Evolutionary conservation across 2,888 invertebrate genomes (phyloP), one percentile per base, ranked within the genome.

Genomic region (Meiosimyza decipiens): DNA sequence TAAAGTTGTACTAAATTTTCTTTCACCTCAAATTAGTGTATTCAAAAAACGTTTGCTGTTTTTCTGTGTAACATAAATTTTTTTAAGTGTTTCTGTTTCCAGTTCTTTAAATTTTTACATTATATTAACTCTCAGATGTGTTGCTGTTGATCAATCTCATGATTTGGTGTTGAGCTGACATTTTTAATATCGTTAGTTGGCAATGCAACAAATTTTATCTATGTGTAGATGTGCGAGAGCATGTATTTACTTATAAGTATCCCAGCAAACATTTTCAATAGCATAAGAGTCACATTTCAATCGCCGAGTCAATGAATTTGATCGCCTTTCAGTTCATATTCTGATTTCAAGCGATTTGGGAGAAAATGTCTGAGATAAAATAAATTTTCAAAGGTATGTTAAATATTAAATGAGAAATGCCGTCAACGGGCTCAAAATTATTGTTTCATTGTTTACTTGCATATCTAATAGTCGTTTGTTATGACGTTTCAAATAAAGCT

Each of bases 101-200:
- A 18, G 22, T 22, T 18, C 55, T 18, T 55, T 18, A 22, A 55
- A 22, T 12, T 22, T 55, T 55, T 22, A 49, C 49, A 9, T 68
- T 18, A 12, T 12, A 49, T 57, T 57, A 57, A 40, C n/a, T 50
- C 18, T 55, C 22, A 16, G 16, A 15, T 22, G 65, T 50, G 18
- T 50, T 65, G 52, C 51, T 54, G 63, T 47, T 33, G 40, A 49
- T 50, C 54, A 47, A 65, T 28, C 52, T 16, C 67, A 57, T 47
- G 40, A 57, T 67, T 67, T 28, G 18, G 18, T 57, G 49, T 67
- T 67, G 55, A 47, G 47, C 40, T 49, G 16, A 67, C 67, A 55
- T 33, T 67, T 11, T 55, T n/a, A n/a, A 2, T 16, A 9, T 11
- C 16, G 11, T 22, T 11, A 11, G 4, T 55, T 60, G n/a, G 28